These are phyloP conservation scores for Maniola hyperantus DNA, from an alignment of 2,888 invertebrate species.

Conservation along the genomic window DNA sequence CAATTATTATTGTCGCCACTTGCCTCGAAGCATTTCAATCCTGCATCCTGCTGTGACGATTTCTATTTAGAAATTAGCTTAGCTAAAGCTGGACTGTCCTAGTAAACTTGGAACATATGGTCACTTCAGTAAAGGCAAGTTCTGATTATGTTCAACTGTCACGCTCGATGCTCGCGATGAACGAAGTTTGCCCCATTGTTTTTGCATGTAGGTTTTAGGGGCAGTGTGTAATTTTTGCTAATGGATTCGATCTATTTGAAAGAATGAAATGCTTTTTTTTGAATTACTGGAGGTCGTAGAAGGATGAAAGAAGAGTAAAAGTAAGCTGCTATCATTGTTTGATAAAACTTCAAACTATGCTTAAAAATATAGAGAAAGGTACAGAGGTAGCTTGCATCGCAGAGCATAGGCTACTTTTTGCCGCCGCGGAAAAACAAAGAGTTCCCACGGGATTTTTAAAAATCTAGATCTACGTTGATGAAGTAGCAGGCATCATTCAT, in stretches of 20 bases:
- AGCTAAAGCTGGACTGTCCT: background rate
- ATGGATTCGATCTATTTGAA: slow-evolving; percentile 17
- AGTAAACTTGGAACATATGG: background rate
- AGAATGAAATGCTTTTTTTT: slow-evolving; percentile 14
- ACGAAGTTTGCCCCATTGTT: slow-evolving; percentile 39
- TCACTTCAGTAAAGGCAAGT: slow-evolving; percentile 51
- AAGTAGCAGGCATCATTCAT: background rate
- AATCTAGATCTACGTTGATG: too few species aligned
- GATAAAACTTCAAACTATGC: too few species aligned
- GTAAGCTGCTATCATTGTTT: background rate
- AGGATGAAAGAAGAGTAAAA: background rate
- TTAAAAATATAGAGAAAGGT: too few species aligned
- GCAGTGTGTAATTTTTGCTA: slow-evolving; percentile 24
- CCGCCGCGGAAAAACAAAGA: too few species aligned
- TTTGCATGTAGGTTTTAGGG: slow-evolving; percentile 34
- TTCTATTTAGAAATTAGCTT: background rate
- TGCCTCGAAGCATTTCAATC: too few species aligned
- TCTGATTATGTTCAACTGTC: slow-evolving; percentile 76
- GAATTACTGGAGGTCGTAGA: background rate
- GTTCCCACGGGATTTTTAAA: too few species aligned
- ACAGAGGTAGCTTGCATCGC: too few species aligned
- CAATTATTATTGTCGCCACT: too few species aligned
- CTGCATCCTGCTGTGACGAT: too few species aligned
- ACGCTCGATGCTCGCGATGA: slow-evolving; percentile 59
- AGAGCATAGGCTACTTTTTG: too few species aligned